Evolutionary conservation across 2,113 vertebrate genomes (phyloP), one percentile per base, ranked within the genome.

Genomic region (Triplophysa siluroides): DNA sequence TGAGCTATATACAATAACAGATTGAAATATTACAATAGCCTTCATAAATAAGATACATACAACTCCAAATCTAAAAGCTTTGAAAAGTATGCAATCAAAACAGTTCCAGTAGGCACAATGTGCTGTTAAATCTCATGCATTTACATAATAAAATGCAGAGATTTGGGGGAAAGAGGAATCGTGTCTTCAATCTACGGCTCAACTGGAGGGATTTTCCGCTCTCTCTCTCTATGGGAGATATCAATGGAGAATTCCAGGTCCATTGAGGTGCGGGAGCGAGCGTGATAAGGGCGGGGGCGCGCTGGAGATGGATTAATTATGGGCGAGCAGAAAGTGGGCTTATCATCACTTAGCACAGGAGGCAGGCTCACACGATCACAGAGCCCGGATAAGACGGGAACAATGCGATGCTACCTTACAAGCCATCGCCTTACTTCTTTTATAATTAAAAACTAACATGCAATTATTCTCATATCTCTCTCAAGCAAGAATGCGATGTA

Each of bases 281-380:
- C 92, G 93, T 90, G 95, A 96, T 95, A 96, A 96, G 94, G 89
- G 92, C 92, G 92, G 93, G 94, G 93, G 94, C 94, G 93, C 94
- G 93, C 93, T 92, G 94, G 93, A 96, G 95, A 96, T 96, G 95
- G 95, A 96, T 95, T 96, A 96, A 96, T 96, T 96, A 96, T 96
- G 94, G 94, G 94, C 93, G 94, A 95, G 95, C 94, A 94, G 94
- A 95, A 95, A 95, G 94, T 93, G 92, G 93, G 93, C 94, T 95
- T 96, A 96, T 96, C 95, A 93, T 94, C 94, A 91, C 92, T 93
- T 93, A 94, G 94, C 95, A 94, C 95, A 95, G 94, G 94, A 95
- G 94, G 94, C 94, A 90, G 86, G 93, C 94, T 96, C 95, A 95
- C 94, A 93, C 93, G 95, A 96, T 96, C 94, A 95, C 94, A 95